These are phyloP conservation scores for Agriopis leucophaearia DNA, from an alignment of 2,888 invertebrate species.

Conservation along the genomic window DNA sequence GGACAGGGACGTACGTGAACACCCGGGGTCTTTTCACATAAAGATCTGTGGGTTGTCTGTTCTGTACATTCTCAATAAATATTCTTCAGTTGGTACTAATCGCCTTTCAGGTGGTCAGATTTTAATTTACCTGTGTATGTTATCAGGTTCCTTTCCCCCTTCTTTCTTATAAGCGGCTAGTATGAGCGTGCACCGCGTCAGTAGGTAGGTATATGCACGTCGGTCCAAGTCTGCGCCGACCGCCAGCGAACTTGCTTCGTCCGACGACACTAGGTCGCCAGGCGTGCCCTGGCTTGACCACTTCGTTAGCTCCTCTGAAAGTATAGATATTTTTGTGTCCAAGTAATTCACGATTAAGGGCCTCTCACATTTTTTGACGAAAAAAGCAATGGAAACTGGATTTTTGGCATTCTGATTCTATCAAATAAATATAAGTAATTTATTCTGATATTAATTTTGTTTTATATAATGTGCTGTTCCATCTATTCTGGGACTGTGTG, in stretches of 20 bases:
- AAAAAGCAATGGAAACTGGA: too few species aligned
- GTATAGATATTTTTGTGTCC: constrained; percentile 3
- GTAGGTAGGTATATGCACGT: constrained; percentile 71
- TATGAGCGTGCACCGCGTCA: constrained; percentile 75
- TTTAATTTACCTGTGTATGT: constrained; percentile 64
- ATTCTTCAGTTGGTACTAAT: too few species aligned
- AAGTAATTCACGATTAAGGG: too few species aligned
- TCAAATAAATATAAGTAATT: too few species aligned
- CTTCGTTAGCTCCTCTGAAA: constrained; percentile 73
- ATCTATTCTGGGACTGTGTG: too few species aligned
- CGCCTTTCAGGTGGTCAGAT: neutral
- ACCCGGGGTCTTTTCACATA: too few species aligned
- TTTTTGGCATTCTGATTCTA: too few species aligned
- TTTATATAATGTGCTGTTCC: too few species aligned
- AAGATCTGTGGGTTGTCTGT: too few species aligned
- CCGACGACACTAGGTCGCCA: constrained; percentile 71
- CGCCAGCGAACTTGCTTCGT: constrained; percentile 53
- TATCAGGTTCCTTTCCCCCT: constrained; percentile 46
- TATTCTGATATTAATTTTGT: too few species aligned
- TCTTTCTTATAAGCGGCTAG: constrained; percentile 63
- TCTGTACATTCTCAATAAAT: neutral
- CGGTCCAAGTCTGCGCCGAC: constrained; percentile 66
- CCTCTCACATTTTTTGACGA: neutral
- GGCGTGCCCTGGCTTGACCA: constrained; percentile 69
- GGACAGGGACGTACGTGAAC: too few species aligned